Evolutionary conservation across 2,888 invertebrate genomes (phyloP).

Genomic region (Hypercompe scribonia): DNA sequence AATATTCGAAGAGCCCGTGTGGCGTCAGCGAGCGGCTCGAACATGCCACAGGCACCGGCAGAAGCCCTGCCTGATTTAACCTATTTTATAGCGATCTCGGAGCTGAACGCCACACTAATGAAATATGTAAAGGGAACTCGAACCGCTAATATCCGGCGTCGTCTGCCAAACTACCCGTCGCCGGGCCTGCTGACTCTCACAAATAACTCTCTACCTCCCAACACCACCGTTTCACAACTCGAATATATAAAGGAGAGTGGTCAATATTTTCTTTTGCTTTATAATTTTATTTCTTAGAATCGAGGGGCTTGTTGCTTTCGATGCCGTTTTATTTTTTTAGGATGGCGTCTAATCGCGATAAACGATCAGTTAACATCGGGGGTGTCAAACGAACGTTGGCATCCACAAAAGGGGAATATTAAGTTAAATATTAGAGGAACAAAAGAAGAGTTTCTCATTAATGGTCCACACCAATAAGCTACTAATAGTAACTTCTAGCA

Average conservation of each 20-base stretch:
- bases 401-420: background rate
- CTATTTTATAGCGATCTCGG: conserved; percentile 26
- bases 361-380: too few relatives aligned
- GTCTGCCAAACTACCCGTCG: background rate
- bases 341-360: background rate
- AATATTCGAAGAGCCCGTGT: conserved; percentile 22
- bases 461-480: too few relatives aligned
- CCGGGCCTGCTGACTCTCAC: background rate
- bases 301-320: background rate
- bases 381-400: background rate
- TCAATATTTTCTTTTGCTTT: background rate
- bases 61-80: conserved; percentile 12
- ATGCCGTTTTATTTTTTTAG: background rate
- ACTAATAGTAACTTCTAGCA: too few relatives aligned
- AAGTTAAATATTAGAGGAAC: background rate
- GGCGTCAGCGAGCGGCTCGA: background rate
- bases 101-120: conserved; percentile 19
- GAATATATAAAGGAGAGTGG: background rate
- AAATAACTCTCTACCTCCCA: background rate
- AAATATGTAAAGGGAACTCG: conserved; percentile 21
- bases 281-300: background rate
- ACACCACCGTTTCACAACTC: background rate
- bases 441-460: background rate
- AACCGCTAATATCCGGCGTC: conserved; percentile 19
- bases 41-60: conserved; percentile 8